Percentiles rank a stretch among this genome's conserved stretches.
Evolutionary conservation across 2,888 invertebrate genomes (phyloP).

Genomic region (Nemotelus pantherinus): DNA sequence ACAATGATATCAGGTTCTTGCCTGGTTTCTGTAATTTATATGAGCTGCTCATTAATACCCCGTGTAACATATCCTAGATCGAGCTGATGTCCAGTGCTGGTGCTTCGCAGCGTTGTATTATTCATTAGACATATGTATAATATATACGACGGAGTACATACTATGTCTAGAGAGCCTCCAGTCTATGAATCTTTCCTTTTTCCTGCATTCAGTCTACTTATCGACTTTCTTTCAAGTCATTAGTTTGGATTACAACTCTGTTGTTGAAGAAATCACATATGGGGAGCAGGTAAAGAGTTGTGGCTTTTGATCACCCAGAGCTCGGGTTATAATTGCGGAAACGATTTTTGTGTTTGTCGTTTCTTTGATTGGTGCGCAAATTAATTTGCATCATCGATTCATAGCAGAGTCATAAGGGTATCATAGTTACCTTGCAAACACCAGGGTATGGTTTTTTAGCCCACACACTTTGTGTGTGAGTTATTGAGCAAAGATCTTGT

Average conservation of each 20-base stretch:
- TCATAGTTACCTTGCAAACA: slow-evolving; percentile 15
- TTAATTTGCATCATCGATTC: slow-evolving; percentile 8
- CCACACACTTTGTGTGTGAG: neutral
- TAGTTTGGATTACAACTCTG: slow-evolving; percentile 33
- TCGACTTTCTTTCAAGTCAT: slow-evolving; percentile 44
- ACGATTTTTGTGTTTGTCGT: slow-evolving; percentile 19
- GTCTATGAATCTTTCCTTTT: neutral
- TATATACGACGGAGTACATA: too few species aligned
- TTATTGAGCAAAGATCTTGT: neutral
- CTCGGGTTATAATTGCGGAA: slow-evolving; percentile 36
- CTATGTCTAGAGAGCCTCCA: slow-evolving; percentile 10
- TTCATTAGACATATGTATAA: too few species aligned
- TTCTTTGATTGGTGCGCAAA: slow-evolving; percentile 35
- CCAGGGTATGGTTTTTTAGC: neutral
- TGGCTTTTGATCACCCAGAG: slow-evolving; percentile 40
- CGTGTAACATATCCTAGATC: slow-evolving; percentile 29
- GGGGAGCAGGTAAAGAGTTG: slow-evolving; percentile 7
- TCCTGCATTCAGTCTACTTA: slow-evolving; percentile 31
- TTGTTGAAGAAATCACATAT: slow-evolving; percentile 9
- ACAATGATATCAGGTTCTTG: slow-evolving; percentile 49
- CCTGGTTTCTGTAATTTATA: slow-evolving; percentile 45
- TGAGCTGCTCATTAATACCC: slow-evolving; percentile 43
- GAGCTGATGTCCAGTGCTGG: neutral
- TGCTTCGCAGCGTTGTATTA: neutral
- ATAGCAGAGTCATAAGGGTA: slow-evolving; percentile 20